Conservation (phyloP, 2,888 invertebrate genomes). For the Lasioglossum malachurum region DNA sequence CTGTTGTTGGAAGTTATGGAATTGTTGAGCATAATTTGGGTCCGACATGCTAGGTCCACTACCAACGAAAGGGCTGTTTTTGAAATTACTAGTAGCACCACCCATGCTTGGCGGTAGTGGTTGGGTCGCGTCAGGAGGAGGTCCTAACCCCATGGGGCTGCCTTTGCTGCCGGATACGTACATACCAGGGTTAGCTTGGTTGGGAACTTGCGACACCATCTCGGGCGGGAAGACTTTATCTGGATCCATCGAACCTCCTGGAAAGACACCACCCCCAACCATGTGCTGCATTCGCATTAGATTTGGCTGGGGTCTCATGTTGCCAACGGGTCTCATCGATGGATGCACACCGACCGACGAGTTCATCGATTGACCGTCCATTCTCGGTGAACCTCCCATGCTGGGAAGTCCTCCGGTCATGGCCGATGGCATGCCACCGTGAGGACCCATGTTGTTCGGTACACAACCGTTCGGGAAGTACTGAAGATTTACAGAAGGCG, state of each 20-base stretch:
- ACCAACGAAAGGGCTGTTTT: conserved; percentile 91
- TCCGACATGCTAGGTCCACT: conserved; percentile 94
- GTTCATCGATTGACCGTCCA: conserved; percentile 86
- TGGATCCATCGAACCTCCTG: conserved; percentile 83
- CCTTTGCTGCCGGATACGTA: conserved; percentile 87
- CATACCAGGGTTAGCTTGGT: conserved; percentile 86
- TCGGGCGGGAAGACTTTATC: conserved; percentile 83
- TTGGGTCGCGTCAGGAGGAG: conserved; percentile 89
- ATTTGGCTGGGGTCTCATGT: conserved; percentile 83
- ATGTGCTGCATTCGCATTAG: conserved; percentile 84
- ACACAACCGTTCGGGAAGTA: conserved; percentile 90
- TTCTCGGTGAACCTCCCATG: conserved; percentile 79
- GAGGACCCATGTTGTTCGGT: conserved; percentile 85
- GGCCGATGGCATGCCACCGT: conserved; percentile 85
- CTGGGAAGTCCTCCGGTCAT: conserved; percentile 84
- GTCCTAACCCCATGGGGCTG: conserved; percentile 86
- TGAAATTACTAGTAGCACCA: conserved; percentile 88
- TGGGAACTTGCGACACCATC: conserved; percentile 79
- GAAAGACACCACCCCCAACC: conserved; percentile 83
- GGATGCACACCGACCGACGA: conserved; percentile 81
- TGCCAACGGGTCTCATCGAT: conserved; percentile 84
- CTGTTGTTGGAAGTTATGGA: conserved; percentile 98
- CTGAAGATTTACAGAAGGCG: conserved; percentile 88
- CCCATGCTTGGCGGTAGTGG: conserved; percentile 93
- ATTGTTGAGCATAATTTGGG: conserved; percentile 97